phyloP scores from a whole-genome alignment of 2,797 vertebrate genomes.

The Synaphobranchus kaupii region DNA sequence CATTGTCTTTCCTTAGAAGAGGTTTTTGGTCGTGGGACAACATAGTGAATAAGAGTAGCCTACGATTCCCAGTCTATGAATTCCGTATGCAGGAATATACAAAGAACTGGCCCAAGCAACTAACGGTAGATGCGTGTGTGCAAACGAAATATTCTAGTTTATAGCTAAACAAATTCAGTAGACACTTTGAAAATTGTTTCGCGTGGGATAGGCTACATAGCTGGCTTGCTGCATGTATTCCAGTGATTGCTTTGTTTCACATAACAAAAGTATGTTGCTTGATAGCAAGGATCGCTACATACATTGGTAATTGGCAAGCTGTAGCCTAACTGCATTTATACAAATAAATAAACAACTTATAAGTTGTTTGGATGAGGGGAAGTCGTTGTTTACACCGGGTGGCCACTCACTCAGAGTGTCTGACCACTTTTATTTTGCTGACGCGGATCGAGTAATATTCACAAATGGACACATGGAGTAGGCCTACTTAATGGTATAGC shows the following conservation, averaged over 20 bases:
- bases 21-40: not conserved
- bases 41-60: not conserved
- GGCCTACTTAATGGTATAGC: not conserved
- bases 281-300: not conserved
- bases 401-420: not conserved
- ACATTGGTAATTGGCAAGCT: not conserved
- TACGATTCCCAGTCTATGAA: not conserved
- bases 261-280: not conserved
- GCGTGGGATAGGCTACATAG: not conserved
- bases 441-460: not conserved
- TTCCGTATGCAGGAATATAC: not conserved
- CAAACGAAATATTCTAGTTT: not conserved
- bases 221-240: not conserved
- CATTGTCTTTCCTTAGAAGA: not conserved
- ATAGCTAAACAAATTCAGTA: not conserved
- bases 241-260: not conserved
- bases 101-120: not conserved
- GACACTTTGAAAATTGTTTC: not conserved
- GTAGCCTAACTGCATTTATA: not conserved
- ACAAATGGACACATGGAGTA: not conserved
- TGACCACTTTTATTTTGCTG: not conserved
- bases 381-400: not conserved
- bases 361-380: not conserved
- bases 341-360: too few relatives aligned
- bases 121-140: not conserved